Conservation (phyloP, 1,140 invertebrate species). For the Drosophila teissieri region DNA sequence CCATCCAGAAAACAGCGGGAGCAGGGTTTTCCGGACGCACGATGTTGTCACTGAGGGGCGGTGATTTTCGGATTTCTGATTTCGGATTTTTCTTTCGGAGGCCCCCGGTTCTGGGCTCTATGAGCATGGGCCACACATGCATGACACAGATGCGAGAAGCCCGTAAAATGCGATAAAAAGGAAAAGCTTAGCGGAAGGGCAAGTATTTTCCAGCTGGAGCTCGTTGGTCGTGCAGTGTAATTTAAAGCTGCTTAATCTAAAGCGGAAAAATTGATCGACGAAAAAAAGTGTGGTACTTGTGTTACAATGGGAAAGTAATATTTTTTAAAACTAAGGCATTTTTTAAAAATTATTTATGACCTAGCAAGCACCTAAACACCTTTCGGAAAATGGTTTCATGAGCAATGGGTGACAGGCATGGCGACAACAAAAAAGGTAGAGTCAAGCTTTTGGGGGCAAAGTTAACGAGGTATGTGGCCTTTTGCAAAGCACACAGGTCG, state of each 20-base stretch:
- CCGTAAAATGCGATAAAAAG: conserved; percentile 17
- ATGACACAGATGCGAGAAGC: conserved; percentile 38
- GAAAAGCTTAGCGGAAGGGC: conserved; percentile 13
- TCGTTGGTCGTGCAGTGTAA: conserved; percentile 8
- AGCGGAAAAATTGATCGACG: not conserved
- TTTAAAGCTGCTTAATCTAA: conserved; percentile 22
- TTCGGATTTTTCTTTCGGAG: conserved; percentile 28
- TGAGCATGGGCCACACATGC: conserved; percentile 28
- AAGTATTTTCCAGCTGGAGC: conserved; percentile 9
- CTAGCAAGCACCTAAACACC: no score
- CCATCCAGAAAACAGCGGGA: conserved; percentile 37
- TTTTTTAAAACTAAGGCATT: no score
- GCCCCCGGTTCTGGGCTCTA: not conserved
- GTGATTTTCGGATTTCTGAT: conserved; percentile 12
- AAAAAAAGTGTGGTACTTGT: no score
- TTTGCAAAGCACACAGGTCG: conserved; percentile 31
- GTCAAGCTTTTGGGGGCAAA: conserved; percentile 9
- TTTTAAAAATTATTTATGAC: no score
- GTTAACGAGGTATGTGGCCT: conserved; percentile 4
- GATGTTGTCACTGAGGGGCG: conserved; percentile 1
- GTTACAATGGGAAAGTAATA: no score
- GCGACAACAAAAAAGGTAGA: conserved; percentile 4
- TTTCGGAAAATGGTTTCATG: not conserved
- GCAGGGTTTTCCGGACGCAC: conserved; percentile 3
- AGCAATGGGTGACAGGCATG: conserved; percentile 4